Conservation (phyloP, 2,888 invertebrate species). For the Caenorhabditis japonica region DNA sequence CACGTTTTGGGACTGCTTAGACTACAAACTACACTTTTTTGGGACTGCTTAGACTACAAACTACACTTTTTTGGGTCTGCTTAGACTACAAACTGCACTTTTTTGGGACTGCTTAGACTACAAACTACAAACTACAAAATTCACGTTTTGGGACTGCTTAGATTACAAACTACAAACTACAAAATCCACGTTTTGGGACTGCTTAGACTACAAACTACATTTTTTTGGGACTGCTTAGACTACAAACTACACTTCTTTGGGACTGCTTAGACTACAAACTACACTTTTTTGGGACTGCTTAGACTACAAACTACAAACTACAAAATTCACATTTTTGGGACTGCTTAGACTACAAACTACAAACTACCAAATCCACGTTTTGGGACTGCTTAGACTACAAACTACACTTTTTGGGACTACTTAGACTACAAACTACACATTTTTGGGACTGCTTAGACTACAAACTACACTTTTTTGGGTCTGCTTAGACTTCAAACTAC, state of each 20-base stretch:
- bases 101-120: not conserved
- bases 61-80: not conserved
- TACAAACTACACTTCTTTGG: slow-evolving; percentile 16
- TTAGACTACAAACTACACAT: not conserved
- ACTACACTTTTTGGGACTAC: not conserved
- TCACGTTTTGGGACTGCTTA: not conserved
- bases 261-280: not conserved
- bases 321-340: too few species aligned
- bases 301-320: slow-evolving; percentile 3
- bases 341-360: not conserved
- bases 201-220: not conserved
- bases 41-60: not conserved
- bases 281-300: not conserved
- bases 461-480: too few species aligned
- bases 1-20: not conserved
- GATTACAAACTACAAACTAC: slow-evolving; percentile 2
- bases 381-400: not conserved
- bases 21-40: not conserved
- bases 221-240: not conserved
- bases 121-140: too few species aligned
- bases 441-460: slow-evolving; percentile 1
- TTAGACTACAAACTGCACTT: not conserved
- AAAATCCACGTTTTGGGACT: too few species aligned
- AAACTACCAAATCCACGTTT: too few species aligned
- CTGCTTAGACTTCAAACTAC: not conserved